Evolutionary conservation across 2,113 vertebrate genomes (phyloP).

Genomic region (Nothoprocta pentlandii): DNA sequence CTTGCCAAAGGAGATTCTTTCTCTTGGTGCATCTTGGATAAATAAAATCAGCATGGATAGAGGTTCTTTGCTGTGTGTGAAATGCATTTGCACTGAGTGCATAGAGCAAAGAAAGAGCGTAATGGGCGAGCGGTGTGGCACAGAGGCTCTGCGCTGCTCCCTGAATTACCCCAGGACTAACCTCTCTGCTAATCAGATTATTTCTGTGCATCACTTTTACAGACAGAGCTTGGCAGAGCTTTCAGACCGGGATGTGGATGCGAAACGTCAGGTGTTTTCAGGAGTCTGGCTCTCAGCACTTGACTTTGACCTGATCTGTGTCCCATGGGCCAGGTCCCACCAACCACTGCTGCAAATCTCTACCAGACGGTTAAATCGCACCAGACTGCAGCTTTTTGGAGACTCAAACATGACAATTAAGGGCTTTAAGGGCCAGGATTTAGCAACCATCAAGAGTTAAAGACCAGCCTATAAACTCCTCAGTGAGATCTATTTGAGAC

Average conservation of each 20-base stretch:
- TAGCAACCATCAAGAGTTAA: background rate
- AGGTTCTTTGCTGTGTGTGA: background rate
- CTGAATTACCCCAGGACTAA: background rate
- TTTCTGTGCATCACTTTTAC: background rate
- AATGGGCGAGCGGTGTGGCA: background rate
- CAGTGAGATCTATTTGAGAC: background rate
- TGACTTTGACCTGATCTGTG: background rate
- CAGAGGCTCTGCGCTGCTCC: background rate
- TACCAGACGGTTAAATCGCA: background rate
- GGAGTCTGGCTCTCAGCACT: background rate
- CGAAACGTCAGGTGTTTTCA: background rate
- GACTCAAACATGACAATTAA: background rate
- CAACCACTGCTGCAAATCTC: background rate
- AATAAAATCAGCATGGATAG: background rate
- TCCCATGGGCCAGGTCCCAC: background rate
- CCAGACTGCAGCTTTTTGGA: background rate
- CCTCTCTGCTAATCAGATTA: background rate
- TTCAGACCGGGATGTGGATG: background rate
- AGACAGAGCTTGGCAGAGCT: background rate
- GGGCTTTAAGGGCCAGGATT: background rate
- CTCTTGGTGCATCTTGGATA: background rate
- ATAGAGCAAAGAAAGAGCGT: background rate
- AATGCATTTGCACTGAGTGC: background rate
- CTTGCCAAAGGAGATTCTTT: background rate
- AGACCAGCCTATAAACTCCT: background rate